These are phyloP conservation scores for Patella pellucida DNA, from an alignment of 2,888 invertebrate genomes.

Conservation along the genomic window DNA sequence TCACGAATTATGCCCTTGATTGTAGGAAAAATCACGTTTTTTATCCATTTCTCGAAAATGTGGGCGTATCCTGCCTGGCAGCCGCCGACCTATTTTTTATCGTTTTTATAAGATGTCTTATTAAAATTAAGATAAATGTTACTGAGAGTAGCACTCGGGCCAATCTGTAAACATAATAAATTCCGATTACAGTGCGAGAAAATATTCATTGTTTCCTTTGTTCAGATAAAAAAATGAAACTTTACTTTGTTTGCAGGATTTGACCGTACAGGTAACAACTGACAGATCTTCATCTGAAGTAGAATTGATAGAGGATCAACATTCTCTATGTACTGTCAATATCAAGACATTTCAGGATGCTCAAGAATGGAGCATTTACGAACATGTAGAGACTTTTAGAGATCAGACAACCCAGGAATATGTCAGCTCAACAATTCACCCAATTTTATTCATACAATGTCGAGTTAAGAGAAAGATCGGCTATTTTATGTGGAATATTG, in stretches of 20 bases:
- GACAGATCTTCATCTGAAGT: conserved; percentile 49
- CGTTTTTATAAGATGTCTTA: too few species aligned
- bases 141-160: too few species aligned
- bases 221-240: too few species aligned
- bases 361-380: conserved; percentile 55
- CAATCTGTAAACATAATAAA: too few species aligned
- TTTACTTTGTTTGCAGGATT: conserved; percentile 41
- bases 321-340: conserved; percentile 50
- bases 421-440: conserved; percentile 51
- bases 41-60: too few species aligned
- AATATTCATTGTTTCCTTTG: too few species aligned
- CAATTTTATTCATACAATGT: conserved; percentile 52
- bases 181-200: too few species aligned
- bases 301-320: conserved; percentile 50
- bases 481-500: conserved; percentile 62
- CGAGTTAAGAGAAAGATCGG: conserved; percentile 55
- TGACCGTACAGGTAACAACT: conserved; percentile 52
- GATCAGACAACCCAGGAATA: conserved; percentile 51
- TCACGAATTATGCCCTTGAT: too few species aligned
- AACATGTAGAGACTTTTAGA: conserved; percentile 52
- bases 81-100: too few species aligned
- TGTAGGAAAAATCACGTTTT: too few species aligned
- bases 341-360: conserved; percentile 52
- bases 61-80: too few species aligned
- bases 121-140: too few species aligned